Percentiles rank a stretch among this genome's conserved stretches.
Evolutionary conservation across 2,113 vertebrate species (phyloP).

Genomic region (Spermophilus dauricus): DNA sequence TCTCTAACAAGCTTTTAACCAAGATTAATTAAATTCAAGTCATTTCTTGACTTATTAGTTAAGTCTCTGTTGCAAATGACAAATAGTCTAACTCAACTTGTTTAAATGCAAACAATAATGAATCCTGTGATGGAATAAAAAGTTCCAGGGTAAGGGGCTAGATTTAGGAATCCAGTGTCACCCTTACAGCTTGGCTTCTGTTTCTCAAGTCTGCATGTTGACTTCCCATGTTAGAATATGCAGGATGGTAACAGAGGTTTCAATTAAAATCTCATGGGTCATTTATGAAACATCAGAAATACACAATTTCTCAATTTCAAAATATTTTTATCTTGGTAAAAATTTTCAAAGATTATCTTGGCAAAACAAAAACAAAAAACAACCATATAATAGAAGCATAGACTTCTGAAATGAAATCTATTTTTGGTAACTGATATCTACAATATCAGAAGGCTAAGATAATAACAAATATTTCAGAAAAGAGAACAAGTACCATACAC

Average conservation of each 20-base stretch:
- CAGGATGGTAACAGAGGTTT: neutral
- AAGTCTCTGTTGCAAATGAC: slow-evolving; percentile 33
- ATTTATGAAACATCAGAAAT: too few relatives aligned
- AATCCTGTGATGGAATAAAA: neutral
- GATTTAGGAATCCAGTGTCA: neutral
- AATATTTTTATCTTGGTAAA: slow-evolving; percentile 30
- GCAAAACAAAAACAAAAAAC: too few relatives aligned
- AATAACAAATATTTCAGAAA: neutral
- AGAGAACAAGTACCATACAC: neutral
- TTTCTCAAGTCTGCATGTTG: neutral
- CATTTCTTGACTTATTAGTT: slow-evolving; percentile 63
- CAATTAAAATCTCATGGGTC: neutral
- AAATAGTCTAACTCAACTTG: neutral
- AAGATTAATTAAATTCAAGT: slow-evolving; percentile 45
- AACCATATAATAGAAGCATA: neutral
- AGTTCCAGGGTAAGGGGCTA: neutral
- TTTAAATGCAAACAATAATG: neutral
- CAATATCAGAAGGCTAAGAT: neutral
- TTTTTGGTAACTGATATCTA: neutral
- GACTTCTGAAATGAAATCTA: neutral
- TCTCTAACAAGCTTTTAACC: slow-evolving; percentile 34
- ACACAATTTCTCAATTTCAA: neutral
- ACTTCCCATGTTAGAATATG: neutral
- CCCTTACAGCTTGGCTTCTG: neutral
- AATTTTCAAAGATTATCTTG: neutral